These are phyloP conservation scores for Probosciger aterrimus DNA, from an alignment of 2,113 vertebrate genomes.

Conservation along the genomic window DNA sequence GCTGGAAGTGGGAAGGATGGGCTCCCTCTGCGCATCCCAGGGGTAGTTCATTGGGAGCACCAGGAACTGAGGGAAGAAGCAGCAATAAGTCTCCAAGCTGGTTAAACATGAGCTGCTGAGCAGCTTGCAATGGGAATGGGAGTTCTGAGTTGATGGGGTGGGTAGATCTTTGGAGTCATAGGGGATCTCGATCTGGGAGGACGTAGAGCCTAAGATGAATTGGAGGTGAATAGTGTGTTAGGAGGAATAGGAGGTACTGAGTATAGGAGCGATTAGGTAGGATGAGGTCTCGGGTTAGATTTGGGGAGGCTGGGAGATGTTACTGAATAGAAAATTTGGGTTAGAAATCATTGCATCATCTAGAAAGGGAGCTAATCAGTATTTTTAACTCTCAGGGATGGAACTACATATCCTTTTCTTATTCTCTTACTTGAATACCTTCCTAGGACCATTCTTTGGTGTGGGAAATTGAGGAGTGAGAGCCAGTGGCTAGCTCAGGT, in stretches of 20 bases:
- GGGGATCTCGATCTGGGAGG: rapidly evolving
- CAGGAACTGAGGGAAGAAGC: background rate
- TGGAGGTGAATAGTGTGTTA: background rate
- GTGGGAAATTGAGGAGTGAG: background rate
- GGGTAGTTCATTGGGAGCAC: background rate
- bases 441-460: background rate
- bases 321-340: background rate
- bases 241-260: background rate
- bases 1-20: background rate
- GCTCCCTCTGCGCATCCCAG: background rate
- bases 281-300: background rate
- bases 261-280: background rate
- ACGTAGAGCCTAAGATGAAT: background rate
- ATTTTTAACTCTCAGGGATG: background rate
- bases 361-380: background rate
- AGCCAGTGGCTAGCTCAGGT: background rate
- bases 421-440: background rate
- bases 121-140: background rate
- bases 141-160: background rate
- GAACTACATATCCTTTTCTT: background rate
- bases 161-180: background rate
- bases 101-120: background rate
- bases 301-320: background rate
- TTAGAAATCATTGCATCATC: background rate
- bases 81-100: background rate